These are phyloP conservation scores for Fabriciana adippe DNA, from an alignment of 2,888 invertebrate species.

Conservation along the genomic window DNA sequence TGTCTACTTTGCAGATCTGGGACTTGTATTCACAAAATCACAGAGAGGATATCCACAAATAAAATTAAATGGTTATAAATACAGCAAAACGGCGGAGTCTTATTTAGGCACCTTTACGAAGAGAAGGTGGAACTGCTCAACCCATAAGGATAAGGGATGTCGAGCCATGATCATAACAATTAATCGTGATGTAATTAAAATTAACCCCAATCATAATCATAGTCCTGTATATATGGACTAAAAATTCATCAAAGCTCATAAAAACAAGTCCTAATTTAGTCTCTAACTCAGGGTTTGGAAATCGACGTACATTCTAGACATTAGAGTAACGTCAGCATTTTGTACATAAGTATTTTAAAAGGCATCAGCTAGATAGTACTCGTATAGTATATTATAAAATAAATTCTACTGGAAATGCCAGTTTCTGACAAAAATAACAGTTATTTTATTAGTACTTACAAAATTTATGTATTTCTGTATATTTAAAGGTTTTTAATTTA, in stretches of 20 bases:
- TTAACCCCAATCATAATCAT: constrained; percentile 43
- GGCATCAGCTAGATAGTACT: too few relatives aligned
- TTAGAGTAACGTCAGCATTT: too few relatives aligned
- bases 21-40: constrained; percentile 13
- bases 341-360: too few relatives aligned
- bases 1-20: background rate
- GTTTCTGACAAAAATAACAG: too few relatives aligned
- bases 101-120: constrained; percentile 23
- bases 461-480: too few relatives aligned
- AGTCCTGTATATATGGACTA: background rate
- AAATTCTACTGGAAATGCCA: too few relatives aligned
- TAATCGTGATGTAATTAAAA: constrained; percentile 42
- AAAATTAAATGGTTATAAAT: constrained; percentile 43
- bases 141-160: constrained; percentile 40
- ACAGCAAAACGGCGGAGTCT: constrained; percentile 33
- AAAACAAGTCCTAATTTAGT: too few relatives aligned
- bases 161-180: constrained; percentile 46
- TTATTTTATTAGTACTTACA: too few relatives aligned
- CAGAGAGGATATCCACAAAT: constrained; percentile 43
- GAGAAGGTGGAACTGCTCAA: constrained; percentile 41
- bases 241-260: background rate
- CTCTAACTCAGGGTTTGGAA: too few relatives aligned
- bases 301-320: too few relatives aligned
- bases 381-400: too few relatives aligned
- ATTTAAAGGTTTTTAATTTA: too few relatives aligned